Conservation (phyloP, 2,888 invertebrate species). For the Carcina quercana region DNA sequence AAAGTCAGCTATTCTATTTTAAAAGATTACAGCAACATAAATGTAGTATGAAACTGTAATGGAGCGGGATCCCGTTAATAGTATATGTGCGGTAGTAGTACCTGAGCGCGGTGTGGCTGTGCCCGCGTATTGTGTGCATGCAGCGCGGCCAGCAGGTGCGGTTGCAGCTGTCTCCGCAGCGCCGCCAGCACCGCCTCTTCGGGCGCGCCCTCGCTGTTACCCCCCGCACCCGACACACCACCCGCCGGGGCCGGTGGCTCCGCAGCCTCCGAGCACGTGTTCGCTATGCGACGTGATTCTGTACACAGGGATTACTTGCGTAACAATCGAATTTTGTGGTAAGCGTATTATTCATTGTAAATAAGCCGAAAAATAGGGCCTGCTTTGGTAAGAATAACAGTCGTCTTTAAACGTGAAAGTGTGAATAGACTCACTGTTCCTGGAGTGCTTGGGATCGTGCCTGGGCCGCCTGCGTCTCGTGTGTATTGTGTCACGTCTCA, state of each 20-base stretch:
- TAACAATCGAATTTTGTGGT: no score
- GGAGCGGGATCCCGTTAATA: no score
- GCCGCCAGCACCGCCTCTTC: constrained; percentile 81
- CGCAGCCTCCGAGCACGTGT: constrained; percentile 22
- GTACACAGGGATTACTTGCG: no score
- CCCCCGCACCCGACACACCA: constrained; percentile 15
- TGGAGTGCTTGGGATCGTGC: constrained; percentile 74
- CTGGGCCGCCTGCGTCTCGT: constrained; percentile 92
- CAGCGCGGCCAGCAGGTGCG: constrained; percentile 34
- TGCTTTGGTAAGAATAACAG: no score
- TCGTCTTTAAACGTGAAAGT: background rate
- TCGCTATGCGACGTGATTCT: constrained; percentile 51
- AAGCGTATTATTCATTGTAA: no score
- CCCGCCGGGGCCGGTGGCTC: constrained; percentile 8
- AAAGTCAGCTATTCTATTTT: no score
- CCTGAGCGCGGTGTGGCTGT: constrained; percentile 26
- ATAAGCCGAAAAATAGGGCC: no score
- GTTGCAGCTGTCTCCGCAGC: constrained; percentile 55
- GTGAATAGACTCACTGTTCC: constrained; percentile 54
- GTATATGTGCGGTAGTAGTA: no score
- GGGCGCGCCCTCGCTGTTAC: constrained; percentile 36
- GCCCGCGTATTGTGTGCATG: constrained; percentile 64
- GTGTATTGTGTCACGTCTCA: constrained; percentile 97
- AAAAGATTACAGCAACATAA: no score
- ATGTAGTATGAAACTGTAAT: no score